Base-by-base conservation (phyloP, 2,888 invertebrate species). In the Quadriops clusia region DNA sequence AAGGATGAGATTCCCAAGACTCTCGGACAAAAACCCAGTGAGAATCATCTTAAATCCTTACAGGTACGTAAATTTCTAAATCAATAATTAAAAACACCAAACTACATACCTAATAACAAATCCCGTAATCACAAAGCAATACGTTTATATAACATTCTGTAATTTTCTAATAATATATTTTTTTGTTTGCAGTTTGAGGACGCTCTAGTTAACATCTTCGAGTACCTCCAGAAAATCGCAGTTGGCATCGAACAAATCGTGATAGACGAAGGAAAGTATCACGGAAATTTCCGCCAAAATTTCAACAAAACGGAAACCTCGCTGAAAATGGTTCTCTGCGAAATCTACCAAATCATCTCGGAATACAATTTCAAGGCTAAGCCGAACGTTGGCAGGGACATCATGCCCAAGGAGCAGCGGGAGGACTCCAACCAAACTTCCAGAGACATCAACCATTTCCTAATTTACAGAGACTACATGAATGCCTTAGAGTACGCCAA, bases 171-270 rank as follows among this genome's bases (percentile, higher is more conserved):
- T 21, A 8, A 17, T 11, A 4, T 16, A 28, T 23, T 25, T 33
- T 37, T 39, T 37, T 41, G 32, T 33, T 60, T 60, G 3, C 58
- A 71, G 70, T 53, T 70, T 35, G 62, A 67, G 31, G 53, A 56
- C 11, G 56, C 61, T 8, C 57, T 24, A 5, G 23, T 72, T 29
- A 61, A 69, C 32, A 66, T 74, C 50, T 80, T 75, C 60, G 68
- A 72, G 47, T 70, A 70, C 41, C 61, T 83, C 53, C 81, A 83
- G 58, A 72, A 69, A 61, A 67, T 75, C 37, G 78, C 79, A 2
- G 78, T 80, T 4, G 77, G 74, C 15, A 51, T 82, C 34, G 72
- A 81, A 47, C 73, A 74, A 46, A 67, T 80, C 27, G 64, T 68
- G 18, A 60, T 64, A 56, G 74, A 77, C 43, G 68, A 71, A 40